Conservation (phyloP, 2,797 vertebrate species). For the Sitta carolinensis region DNA sequence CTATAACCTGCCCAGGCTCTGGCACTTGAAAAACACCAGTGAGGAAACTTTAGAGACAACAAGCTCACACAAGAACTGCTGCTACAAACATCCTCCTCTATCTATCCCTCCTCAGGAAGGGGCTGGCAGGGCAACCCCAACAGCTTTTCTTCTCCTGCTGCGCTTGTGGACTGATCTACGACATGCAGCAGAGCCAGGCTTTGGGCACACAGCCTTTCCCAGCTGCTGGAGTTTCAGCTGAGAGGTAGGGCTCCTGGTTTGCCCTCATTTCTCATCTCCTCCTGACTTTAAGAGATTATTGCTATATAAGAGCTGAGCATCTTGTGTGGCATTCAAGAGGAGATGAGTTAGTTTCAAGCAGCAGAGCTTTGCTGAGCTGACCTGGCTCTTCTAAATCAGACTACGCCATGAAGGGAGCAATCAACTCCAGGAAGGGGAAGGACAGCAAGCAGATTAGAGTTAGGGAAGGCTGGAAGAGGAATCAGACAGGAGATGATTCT, state of each 20-base stretch:
- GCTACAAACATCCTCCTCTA: not conserved
- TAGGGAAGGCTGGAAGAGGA: not conserved
- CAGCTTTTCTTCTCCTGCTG: not conserved
- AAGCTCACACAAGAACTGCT: not conserved
- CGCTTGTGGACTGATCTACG: not conserved
- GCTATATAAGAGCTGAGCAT: not conserved
- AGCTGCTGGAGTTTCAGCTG: not conserved
- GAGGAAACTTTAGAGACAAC: not conserved
- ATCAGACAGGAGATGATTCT: not conserved
- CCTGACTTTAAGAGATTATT: not conserved
- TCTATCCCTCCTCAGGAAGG: not conserved
- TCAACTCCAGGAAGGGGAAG: not conserved
- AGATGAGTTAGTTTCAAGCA: not conserved
- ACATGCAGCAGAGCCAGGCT: not conserved
- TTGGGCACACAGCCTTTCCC: not conserved
- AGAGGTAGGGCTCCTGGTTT: not conserved
- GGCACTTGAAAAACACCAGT: not conserved
- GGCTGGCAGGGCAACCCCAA: not conserved
- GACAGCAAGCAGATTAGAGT: not conserved
- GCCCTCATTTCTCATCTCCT: constrained; percentile 8
- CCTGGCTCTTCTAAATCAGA: constrained; percentile 5
- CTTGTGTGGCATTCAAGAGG: not conserved
- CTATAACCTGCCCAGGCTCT: not conserved
- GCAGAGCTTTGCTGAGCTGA: not conserved
- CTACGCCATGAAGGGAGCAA: not conserved